phyloP scores from a whole-genome alignment of 1,140 invertebrate species.

The Octopus sinensis region DNA sequence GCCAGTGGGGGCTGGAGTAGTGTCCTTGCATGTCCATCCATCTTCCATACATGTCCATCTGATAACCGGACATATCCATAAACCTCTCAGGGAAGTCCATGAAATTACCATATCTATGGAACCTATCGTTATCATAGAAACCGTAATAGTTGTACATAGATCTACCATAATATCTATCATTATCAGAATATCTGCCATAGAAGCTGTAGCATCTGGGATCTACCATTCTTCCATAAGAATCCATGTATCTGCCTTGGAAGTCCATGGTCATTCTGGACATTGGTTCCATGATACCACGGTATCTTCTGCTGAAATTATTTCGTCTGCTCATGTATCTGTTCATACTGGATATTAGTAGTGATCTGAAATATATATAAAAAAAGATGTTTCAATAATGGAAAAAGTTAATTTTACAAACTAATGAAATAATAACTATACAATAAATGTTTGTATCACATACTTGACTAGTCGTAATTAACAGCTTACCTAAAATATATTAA shows the following conservation, averaged over 20 bases:
- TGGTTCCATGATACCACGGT: not conserved
- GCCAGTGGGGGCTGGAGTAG: not conserved
- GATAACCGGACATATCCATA: not conserved
- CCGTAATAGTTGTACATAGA: not conserved
- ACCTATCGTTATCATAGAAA: not conserved
- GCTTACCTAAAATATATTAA: no score
- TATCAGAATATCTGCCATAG: not conserved
- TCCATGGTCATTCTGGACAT: conserved; percentile 3
- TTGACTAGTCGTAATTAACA: no score
- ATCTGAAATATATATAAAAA: no score
- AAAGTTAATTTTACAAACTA: no score
- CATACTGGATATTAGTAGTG: not conserved
- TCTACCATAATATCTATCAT: not conserved
- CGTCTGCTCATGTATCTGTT: not conserved
- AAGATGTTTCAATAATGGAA: no score
- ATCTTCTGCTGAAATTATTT: not conserved
- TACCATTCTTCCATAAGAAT: not conserved
- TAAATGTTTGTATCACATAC: no score
- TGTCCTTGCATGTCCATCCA: not conserved
- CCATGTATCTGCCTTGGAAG: conserved; percentile 8
- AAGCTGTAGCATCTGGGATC: not conserved
- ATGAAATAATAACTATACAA: no score
- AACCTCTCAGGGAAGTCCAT: conserved; percentile 1
- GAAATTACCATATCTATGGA: not conserved
- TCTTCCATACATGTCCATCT: conserved; percentile 1